Evolutionary conservation across 2,797 vertebrate genomes (phyloP).

Genomic region (Acanthornis magna): DNA sequence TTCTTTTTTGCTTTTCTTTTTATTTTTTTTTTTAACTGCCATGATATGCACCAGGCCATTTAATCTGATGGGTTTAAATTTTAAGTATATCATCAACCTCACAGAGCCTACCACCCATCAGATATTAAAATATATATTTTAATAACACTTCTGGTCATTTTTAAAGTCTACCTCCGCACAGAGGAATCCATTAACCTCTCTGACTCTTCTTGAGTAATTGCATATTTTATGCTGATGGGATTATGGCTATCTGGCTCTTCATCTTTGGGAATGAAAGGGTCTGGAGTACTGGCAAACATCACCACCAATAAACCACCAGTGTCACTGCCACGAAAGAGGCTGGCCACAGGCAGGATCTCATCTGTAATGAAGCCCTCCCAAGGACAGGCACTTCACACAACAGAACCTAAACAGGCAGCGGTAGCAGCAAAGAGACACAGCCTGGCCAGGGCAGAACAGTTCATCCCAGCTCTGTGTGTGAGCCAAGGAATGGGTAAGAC

Average conservation of each 20-base stretch:
- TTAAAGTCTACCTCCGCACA: background rate
- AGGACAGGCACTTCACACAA: background rate
- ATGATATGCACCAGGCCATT: background rate
- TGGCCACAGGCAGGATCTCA: background rate
- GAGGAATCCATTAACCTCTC: background rate
- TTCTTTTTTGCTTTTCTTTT: background rate
- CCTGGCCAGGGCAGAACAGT: background rate
- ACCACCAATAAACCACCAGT: background rate
- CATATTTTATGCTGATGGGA: background rate
- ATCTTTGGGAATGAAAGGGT: background rate
- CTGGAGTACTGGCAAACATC: rapidly evolving
- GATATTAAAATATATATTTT: background rate
- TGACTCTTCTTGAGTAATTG: background rate
- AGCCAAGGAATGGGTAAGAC: background rate
- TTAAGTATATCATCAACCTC: background rate
- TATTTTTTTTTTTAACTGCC: background rate
- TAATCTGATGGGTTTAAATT: background rate
- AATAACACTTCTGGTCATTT: background rate
- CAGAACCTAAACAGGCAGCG: background rate
- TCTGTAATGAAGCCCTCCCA: background rate
- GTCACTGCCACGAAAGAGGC: background rate
- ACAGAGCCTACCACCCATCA: background rate
- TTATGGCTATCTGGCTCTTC: background rate
- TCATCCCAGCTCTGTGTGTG: background rate
- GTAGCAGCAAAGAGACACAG: background rate